These are phyloP conservation scores for western clawed frog (Xenopus tropicalis) DNA, from an alignment of 2,113 vertebrate species.

Conservation along the genomic window DNA sequence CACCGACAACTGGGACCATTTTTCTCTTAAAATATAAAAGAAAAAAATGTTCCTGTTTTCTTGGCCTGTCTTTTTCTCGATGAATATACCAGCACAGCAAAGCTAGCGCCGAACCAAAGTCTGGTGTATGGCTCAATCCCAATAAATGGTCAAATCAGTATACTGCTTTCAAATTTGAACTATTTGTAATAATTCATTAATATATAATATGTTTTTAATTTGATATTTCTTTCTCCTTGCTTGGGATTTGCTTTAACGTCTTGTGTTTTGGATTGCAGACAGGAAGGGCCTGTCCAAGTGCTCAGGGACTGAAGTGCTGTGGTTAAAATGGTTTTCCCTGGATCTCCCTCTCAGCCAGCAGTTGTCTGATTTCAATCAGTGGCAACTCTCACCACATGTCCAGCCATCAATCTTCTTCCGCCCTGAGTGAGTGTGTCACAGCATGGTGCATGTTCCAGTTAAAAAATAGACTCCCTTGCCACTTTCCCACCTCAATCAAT, in stretches of 20 bases:
- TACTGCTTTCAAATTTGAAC: background rate
- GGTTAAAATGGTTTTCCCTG: conserved; percentile 68
- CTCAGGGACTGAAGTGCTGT: conserved; percentile 58
- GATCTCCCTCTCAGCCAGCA: conserved; percentile 68
- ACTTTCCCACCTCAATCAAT: conserved; percentile 56
- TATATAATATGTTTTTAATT: conserved; percentile 44
- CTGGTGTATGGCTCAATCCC: too few species aligned
- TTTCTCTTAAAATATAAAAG: too few species aligned
- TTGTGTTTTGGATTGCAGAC: conserved; percentile 49
- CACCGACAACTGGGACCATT: too few species aligned
- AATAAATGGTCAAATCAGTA: background rate
- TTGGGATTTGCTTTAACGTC: conserved; percentile 45
- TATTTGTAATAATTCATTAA: background rate
- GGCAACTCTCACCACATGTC: conserved; percentile 72
- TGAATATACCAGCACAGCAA: too few species aligned
- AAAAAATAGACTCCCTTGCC: conserved; percentile 63
- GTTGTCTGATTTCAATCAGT: conserved; percentile 82
- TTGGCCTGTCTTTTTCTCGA: too few species aligned
- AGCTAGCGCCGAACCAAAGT: too few species aligned
- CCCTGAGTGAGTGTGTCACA: conserved; percentile 70
- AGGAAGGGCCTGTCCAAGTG: conserved; percentile 56
- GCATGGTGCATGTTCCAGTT: conserved; percentile 66
- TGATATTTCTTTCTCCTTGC: background rate
- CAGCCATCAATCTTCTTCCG: conserved; percentile 73
- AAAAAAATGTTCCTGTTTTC: too few species aligned